Evolutionary conservation across 2,888 invertebrate genomes (phyloP).

Genomic region (Resseliella maxima): DNA sequence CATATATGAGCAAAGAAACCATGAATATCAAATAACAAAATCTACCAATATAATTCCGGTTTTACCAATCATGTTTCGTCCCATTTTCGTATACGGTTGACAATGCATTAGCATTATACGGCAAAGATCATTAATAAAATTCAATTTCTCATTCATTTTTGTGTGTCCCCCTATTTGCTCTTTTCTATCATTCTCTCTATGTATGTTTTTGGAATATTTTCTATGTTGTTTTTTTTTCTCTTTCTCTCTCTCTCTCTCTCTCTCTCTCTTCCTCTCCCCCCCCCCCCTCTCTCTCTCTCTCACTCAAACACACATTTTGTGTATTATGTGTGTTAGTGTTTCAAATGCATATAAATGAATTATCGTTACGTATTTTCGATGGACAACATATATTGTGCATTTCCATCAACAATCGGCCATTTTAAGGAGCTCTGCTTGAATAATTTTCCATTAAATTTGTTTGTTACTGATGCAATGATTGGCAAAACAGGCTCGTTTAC

Average conservation of each 20-base stretch:
- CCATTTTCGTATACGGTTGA: neutral
- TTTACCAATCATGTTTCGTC: neutral
- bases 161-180: neutral
- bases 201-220: too few relatives aligned
- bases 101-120: slow-evolving; percentile 43
- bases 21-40: neutral
- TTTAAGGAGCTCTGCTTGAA: neutral
- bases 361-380: neutral
- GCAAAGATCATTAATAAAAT: slow-evolving; percentile 53
- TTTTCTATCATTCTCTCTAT: too few relatives aligned
- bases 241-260: neutral
- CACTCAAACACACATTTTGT: too few relatives aligned
- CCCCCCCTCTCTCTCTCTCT: too few relatives aligned
- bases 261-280: too few relatives aligned
- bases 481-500: neutral
- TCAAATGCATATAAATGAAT: slow-evolving; percentile 22
- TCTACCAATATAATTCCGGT: neutral
- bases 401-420: neutral
- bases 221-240: neutral
- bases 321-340: too few relatives aligned
- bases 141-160: neutral
- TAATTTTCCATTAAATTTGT: slow-evolving; percentile 32
- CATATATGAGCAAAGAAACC: neutral
- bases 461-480: neutral
- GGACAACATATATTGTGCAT: neutral